These are phyloP conservation scores for Coracias cyanogaster DNA, from an alignment of 2,797 vertebrate genomes.

Conservation along the genomic window DNA sequence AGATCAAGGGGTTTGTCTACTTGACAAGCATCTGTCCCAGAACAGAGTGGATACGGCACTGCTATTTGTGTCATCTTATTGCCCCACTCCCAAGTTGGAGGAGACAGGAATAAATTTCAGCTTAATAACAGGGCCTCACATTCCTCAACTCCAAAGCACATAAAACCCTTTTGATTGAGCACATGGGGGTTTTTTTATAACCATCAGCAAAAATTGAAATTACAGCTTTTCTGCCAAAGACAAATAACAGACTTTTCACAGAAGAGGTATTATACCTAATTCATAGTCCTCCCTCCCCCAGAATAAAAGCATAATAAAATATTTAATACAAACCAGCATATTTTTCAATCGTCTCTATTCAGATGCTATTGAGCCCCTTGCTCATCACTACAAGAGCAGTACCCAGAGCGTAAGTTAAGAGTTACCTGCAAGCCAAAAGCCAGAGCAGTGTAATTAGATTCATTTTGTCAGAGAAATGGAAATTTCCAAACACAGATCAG, in stretches of 20 bases:
- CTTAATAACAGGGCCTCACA: background rate
- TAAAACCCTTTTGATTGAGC: conserved; percentile 22
- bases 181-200: background rate
- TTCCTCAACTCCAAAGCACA: conserved; percentile 4
- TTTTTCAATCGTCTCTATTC: background rate
- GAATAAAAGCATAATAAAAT: background rate
- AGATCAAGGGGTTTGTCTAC: background rate
- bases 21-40: background rate
- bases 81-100: fast-evolving
- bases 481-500: background rate
- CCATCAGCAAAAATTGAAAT: conserved; percentile 33
- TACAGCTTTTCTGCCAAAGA: conserved; percentile 12
- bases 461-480: background rate
- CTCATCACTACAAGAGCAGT: background rate
- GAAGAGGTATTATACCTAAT: background rate
- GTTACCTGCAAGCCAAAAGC: background rate
- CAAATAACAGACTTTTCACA: conserved; percentile 1
- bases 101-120: background rate
- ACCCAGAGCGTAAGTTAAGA: background rate
- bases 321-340: background rate
- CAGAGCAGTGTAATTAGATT: background rate
- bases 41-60: background rate
- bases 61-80: background rate
- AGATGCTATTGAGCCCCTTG: background rate
- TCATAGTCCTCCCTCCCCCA: background rate